A percentile compares a stretch with the other conserved stretches of the same genome.
Conservation (phyloP, 2,888 invertebrate species). For the Drosophila tanythrix region DNA sequence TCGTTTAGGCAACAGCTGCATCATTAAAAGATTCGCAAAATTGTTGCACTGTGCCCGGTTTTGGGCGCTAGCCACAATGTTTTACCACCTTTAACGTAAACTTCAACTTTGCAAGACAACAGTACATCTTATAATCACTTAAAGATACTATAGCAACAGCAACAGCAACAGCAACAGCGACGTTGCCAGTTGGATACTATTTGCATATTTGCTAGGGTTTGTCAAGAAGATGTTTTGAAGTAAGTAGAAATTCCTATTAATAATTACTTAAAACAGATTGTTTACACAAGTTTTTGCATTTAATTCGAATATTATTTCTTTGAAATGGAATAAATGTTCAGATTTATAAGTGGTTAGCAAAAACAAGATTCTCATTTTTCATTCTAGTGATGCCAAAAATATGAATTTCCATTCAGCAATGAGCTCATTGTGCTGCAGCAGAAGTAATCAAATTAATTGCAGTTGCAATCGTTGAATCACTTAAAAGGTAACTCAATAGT, state of each 20-base stretch:
- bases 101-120: constrained; percentile 22
- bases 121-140: constrained; percentile 46
- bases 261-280: background rate
- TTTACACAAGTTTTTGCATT: background rate
- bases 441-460: constrained; percentile 34
- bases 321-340: background rate
- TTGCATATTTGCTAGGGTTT: background rate
- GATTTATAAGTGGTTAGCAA: background rate
- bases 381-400: background rate
- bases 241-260: background rate
- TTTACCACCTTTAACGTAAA: constrained; percentile 28
- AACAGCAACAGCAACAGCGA: constrained; percentile 2
- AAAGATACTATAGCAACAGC: constrained; percentile 15
- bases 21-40: constrained; percentile 73
- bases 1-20: constrained; percentile 69
- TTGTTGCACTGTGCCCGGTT: constrained; percentile 63
- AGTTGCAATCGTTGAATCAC: constrained; percentile 29
- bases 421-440: constrained; percentile 19
- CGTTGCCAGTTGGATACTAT: background rate
- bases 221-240: background rate
- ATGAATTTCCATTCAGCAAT: constrained; percentile 11
- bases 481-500: constrained; percentile 40
- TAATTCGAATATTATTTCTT: background rate
- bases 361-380: background rate
- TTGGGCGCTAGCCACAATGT: constrained; percentile 52